A percentile compares a stretch with the other conserved stretches of the same genome.
phyloP scores from a whole-genome alignment of 2,888 invertebrate species.

The Synanthedon formicaeformis region DNA sequence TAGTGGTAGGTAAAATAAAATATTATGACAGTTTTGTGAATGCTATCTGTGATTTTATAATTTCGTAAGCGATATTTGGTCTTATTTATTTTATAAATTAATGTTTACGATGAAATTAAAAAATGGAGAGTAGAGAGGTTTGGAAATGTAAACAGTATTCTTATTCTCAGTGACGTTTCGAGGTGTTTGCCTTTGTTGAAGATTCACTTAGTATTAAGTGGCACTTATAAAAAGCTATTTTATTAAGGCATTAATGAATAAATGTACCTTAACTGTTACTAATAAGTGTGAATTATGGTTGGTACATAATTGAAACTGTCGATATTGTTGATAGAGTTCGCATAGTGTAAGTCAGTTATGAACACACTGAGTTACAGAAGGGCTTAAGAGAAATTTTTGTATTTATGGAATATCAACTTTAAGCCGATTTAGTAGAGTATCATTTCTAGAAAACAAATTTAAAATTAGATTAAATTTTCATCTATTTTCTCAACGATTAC shows the following conservation, averaged over 20 bases:
- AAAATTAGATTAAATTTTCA: too few species aligned
- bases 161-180: background rate
- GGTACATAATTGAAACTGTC: conserved; percentile 22
- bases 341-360: background rate
- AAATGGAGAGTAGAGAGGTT: background rate
- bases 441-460: too few species aligned
- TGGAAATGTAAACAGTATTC: background rate
- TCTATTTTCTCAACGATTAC: too few species aligned
- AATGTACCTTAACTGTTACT: background rate
- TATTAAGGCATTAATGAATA: background rate
- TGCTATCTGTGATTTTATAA: conserved; percentile 64
- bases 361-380: background rate
- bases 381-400: too few species aligned
- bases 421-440: too few species aligned
- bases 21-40: conserved; percentile 38
- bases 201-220: background rate
- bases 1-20: conserved; percentile 1
- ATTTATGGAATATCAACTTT: too few species aligned
- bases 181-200: background rate
- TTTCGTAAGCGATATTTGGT: conserved; percentile 34
- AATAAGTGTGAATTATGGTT: background rate
- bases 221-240: background rate
- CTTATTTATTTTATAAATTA: conserved; percentile 37
- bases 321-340: conserved; percentile 24
- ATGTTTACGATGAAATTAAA: conserved; percentile 4